Evolutionary conservation across 1,140 invertebrate genomes (phyloP).

Genomic region (Trinorchestia longiramus): DNA sequence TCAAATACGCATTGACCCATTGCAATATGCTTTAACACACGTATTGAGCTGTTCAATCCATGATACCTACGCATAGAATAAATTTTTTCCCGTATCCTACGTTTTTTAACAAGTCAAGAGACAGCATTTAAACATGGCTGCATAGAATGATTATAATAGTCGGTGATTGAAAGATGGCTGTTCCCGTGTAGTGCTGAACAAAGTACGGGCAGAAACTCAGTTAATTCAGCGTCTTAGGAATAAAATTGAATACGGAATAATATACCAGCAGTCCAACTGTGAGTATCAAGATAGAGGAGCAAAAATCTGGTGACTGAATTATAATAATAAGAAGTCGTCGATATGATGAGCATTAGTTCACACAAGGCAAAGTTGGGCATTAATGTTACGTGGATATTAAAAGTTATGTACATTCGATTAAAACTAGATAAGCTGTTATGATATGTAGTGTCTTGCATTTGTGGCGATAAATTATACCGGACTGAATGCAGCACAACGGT

Average conservation of each 20-base stretch:
- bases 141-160: neutral
- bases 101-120: neutral
- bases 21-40: too few relatives aligned
- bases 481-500: neutral
- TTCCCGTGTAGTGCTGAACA: neutral
- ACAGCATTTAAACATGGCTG: neutral
- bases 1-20: too few relatives aligned
- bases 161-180: too few relatives aligned
- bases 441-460: neutral
- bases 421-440: neutral
- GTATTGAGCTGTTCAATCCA: too few relatives aligned
- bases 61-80: too few relatives aligned
- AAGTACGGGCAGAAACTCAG: neutral
- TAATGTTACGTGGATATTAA: neutral
- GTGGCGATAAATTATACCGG: neutral
- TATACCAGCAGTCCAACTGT: neutral
- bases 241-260: neutral
- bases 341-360: neutral
- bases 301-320: neutral
- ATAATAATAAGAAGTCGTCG: neutral
- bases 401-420: neutral
- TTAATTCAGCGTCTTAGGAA: neutral
- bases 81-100: too few relatives aligned
- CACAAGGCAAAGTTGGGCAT: neutral
- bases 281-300: neutral